Base-by-base conservation (phyloP, 1,140 invertebrate species). In the Dendrolimus punctatus region DNA sequence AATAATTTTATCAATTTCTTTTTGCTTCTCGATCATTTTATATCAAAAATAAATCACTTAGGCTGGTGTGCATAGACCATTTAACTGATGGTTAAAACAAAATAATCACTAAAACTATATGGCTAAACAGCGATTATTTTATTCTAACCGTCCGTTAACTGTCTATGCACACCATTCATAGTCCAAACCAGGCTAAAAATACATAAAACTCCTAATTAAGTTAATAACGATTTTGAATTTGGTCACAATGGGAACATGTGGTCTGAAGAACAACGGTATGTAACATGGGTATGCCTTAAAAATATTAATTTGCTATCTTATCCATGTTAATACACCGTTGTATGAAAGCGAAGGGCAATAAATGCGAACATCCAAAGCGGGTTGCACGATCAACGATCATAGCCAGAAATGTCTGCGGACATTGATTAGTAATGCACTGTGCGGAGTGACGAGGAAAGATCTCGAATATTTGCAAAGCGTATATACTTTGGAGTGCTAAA, bases 241-340 rank as follows among this genome's bases (percentile, higher is more conserved):
- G 51, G 57, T 23, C 23, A 51, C 37, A 6, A 71, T 75, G 75
- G 72, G 77, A 80, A 76, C 78, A 80, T 78, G 77, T 77, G 75
- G 75, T 73, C 72, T 55, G 53, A 8, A 23, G 48, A 49, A 42
- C 41, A 42, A 43, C 8, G 4, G 6, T 2, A 43, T 43, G 42
- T 43, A 43, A 43, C 8, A 43, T 7, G 5, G 10, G 0, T n/a
- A 43, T 6, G 10, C 6, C n/a, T 8, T 46, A 9, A 6, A 46
- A 9, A n/a, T 45, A 45, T 5, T 45, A 45, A 45, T 5, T 46
- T 46, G n/a, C n/a, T 23, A 23, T 5, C 9, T 23, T n/a, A 45
- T 45, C 23, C n/a, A 36, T 46, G 6, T 46, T 46, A 9, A 8
- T 45, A 45, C 43, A 7, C 43, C 43, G 43, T 9, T 45, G n/a